Conservation (phyloP, 2,113 vertebrate genomes). For the Oryzias javanicus region DNA sequence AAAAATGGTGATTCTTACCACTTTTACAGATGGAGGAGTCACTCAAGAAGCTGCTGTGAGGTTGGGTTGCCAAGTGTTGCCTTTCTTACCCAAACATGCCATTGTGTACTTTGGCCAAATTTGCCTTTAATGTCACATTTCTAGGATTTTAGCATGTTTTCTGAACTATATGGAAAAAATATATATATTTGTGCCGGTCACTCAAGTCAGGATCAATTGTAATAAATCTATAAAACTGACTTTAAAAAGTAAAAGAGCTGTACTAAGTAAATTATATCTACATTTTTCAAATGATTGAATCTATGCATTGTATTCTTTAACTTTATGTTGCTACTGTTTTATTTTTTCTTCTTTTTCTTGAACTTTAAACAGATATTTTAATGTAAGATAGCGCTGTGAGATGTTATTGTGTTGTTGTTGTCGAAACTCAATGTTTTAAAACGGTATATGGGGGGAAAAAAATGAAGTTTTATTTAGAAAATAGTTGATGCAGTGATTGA, state of each 20-base stretch:
- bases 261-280: constrained; percentile 82
- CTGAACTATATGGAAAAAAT: constrained; percentile 58
- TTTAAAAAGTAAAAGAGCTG: constrained; percentile 64
- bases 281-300: constrained; percentile 84
- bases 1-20: constrained; percentile 17
- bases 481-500: constrained; percentile 83
- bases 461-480: constrained; percentile 88
- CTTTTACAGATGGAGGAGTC: constrained; percentile 52
- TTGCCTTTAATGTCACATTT: constrained; percentile 68
- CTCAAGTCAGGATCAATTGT: constrained; percentile 69
- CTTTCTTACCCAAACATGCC: constrained; percentile 62
- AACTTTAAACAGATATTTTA: constrained; percentile 87
- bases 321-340: constrained; percentile 76
- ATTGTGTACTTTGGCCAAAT: constrained; percentile 66
- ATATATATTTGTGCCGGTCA: constrained; percentile 74
- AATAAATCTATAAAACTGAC: constrained; percentile 64
- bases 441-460: constrained; percentile 80
- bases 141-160: constrained; percentile 57
- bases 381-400: constrained; percentile 93
- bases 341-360: constrained; percentile 74
- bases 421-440: constrained; percentile 87
- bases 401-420: constrained; percentile 83
- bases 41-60: constrained; percentile 59
- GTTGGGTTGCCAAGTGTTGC: constrained; percentile 59
- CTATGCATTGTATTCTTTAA: constrained; percentile 92